Evolutionary conservation across 2,113 vertebrate genomes (phyloP), one percentile per base, ranked within the genome.

Genomic region (Micromys minutus): DNA sequence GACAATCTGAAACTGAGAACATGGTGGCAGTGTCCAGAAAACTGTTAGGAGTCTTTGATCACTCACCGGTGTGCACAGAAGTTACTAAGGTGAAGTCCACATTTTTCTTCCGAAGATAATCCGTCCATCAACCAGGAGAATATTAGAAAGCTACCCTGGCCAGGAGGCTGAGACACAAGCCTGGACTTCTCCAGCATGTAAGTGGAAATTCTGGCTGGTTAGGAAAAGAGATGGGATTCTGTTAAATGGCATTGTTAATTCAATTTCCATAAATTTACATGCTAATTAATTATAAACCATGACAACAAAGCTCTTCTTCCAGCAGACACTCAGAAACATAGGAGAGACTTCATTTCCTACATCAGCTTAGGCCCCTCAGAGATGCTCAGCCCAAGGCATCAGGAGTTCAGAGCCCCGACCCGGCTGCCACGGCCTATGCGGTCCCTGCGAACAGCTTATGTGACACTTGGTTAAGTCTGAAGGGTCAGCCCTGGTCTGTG

Each of bases 171-270:
- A 50, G 96, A 97, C 96, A 99, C 89, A 19, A 99, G 98, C 67
- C 99, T 99, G 45, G 99, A 98, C 98, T 99, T 99, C 98, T 99
- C 99, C 98, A 99, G 98, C 99, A 99, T 99, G 88, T 99, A 99
- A 1, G 99, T 98, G 97, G 98, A 98, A 94, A 99, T 97, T 95
- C 98, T 99, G 92, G 98, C 99, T 99, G 98, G 89, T 98, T 98
- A 87, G 96, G 92, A 97, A 97, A 97, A 96, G 95, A 97, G 72
- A 97, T 97, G 87, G 52, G 57, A 50, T 90, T 96, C 69, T 96
- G 63, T 97, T 97, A 96, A 50, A 96, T 1, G 93, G 42, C 42
- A 90, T 63, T 34, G 45, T 39, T 63, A 36, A 24, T 36, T 87
- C 76, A 17, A 8, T 59, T 61, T 91, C 50, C 24, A 17, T 52